phyloP scores from a whole-genome alignment of 2,113 vertebrate genomes.

The Pollachius pollachius region DNA sequence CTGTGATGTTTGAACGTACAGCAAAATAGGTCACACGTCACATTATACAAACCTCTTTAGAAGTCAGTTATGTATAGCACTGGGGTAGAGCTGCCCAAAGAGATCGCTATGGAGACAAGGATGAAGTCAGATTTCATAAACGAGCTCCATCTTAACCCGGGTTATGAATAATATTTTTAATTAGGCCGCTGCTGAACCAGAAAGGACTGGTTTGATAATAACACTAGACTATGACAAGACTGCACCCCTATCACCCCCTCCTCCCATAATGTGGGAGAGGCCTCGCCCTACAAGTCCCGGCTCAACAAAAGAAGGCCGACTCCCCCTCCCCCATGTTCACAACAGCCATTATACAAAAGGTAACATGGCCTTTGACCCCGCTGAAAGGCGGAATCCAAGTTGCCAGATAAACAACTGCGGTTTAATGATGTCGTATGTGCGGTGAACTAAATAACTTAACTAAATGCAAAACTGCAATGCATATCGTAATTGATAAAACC shows the following conservation, averaged over 20 bases:
- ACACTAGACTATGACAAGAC: conserved; percentile 20
- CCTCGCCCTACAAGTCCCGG: conserved; percentile 60
- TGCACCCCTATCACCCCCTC: not conserved
- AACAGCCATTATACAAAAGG: conserved; percentile 51
- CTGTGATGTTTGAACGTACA: conserved; percentile 41
- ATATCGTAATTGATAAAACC: no score
- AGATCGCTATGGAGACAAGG: conserved; percentile 62
- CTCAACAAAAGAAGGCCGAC: conserved; percentile 62
- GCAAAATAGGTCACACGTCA: conserved; percentile 59
- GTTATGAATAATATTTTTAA: conserved; percentile 61
- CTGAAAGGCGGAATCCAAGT: conserved; percentile 17
- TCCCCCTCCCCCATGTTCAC: conserved; percentile 55
- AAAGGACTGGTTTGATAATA: conserved; percentile 56
- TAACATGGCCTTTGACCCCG: conserved; percentile 59
- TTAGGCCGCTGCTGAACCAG: conserved; percentile 53
- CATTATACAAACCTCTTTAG: conserved; percentile 51
- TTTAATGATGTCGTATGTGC: conserved; percentile 39
- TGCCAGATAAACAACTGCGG: conserved; percentile 25
- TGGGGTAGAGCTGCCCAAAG: conserved; percentile 51
- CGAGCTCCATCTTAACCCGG: conserved; percentile 47
- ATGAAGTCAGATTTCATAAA: conserved; percentile 61
- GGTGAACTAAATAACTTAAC: not conserved
- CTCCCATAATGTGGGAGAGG: conserved; percentile 23
- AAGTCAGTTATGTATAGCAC: conserved; percentile 41
- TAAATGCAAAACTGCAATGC: not conserved